These are phyloP conservation scores for Sitobion miscanthi DNA, from an alignment of 1,140 invertebrate genomes.

Conservation along the genomic window DNA sequence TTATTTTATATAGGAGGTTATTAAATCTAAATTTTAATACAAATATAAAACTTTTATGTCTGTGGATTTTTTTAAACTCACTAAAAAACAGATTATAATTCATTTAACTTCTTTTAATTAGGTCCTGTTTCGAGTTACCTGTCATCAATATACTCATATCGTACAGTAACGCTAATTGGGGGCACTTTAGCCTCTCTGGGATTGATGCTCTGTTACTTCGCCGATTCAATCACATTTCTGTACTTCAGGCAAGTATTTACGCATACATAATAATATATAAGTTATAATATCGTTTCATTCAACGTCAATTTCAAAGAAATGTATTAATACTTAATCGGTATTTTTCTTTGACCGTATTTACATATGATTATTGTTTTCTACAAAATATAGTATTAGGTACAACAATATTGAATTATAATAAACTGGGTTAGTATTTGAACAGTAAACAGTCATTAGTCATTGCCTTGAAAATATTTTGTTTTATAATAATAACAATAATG, in stretches of 20 bases:
- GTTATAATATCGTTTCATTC: background rate
- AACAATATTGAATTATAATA: background rate
- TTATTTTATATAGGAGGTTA: background rate
- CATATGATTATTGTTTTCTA: background rate
- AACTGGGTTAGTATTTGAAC: background rate
- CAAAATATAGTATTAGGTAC: background rate
- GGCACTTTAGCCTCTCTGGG: constrained; percentile 82
- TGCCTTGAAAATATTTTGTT: background rate
- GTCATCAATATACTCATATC: constrained; percentile 88
- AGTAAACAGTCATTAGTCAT: background rate
- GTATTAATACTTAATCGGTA: background rate
- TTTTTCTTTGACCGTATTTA: constrained; percentile 5
- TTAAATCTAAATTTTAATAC: background rate
- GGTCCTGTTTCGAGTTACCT: constrained; percentile 89
- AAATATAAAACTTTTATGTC: background rate
- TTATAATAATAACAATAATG: background rate
- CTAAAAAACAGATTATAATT: background rate
- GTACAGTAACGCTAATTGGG: constrained; percentile 86
- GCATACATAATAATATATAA: background rate
- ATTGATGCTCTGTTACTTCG: constrained; percentile 85
- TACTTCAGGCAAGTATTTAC: constrained; percentile 73
- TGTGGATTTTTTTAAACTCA: background rate
- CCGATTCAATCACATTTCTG: constrained; percentile 76
- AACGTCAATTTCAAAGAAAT: background rate
- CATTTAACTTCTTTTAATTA: constrained; percentile 63